Evolutionary conservation across 2,888 invertebrate species (phyloP), one percentile per base, ranked within the genome.

Genomic region (Ditula angustiorana): DNA sequence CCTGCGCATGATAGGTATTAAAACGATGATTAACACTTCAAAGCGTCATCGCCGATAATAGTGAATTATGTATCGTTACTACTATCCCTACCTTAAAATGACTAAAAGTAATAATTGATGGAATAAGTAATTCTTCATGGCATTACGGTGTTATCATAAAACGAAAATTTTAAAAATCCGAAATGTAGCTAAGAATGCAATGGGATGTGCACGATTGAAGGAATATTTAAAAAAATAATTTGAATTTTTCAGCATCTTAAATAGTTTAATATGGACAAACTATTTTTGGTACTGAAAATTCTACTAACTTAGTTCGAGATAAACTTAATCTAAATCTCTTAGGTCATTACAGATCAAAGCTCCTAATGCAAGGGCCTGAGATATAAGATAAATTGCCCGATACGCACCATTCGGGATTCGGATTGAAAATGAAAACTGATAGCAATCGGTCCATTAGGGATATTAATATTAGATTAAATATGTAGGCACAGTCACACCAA

Each of bases 381-480:
- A 47, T 60, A 56, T 64, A 58, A 68, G 68, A 68, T 69, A 69
- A 69, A 67, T 67, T 65, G 65, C 41, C 46, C 28, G 69, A 69
- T 69, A 69, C 59, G 66, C 59, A 68, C 44, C 49, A 24, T 50
- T 63, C 50, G 24, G 58, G 28, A 58, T 46, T 47, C 50, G 61
- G 59, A 62, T 65, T 67, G 64, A 67, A 59, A 65, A 53, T 61
- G 61, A 61, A 61, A 61, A 56, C 57, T 52, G 66, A 66, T 61
- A 30, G 57, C 8, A 11, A 66, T 66, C 61, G n/a, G 11, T 13
- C 44, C 58, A 53, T 58, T 64, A 64, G 58, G 58, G 53, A 37
- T 46, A 58, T 58, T 53, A 57, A 64, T 53, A 46, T 52, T 53
- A 13, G 33, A 59, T 62, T 49, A 61, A 13, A 26, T 41, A 41